Base-by-base conservation (phyloP, 1,140 invertebrate genomes). In the Acyrthosiphon pisum region DNA sequence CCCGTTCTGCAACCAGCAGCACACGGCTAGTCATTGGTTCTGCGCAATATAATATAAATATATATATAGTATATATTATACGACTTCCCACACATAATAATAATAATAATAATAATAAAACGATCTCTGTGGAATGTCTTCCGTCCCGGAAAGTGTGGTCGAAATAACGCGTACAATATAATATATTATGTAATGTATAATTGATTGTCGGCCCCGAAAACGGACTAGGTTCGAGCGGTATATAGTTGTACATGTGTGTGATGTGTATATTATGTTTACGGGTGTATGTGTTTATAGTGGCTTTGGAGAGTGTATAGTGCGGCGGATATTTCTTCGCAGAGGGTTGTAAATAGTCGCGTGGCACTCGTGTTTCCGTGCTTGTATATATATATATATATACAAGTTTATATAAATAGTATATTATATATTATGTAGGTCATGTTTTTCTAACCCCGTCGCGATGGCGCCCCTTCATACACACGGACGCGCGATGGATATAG, bases 371-470 rank as follows among this genome's bases (percentile, higher is more conserved):
- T 87, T 87, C 48, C 30, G 41, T 83, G 30, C 18, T 46, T n/a
- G 2, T 18, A 41, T 44, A 84, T 46, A 44, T 44, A 84, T 46
- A 44, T 44, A 18, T 86, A 30, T 44, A 44, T 44, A 76, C 60
- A 3, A 86, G 81, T 44, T 41, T 41, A 46, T 86, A 26, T 26
- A 86, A 41, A 87, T 46, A 87, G 76, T 87, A 2, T 88, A 53
- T 84, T 30, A 86, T 86, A 68, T 44, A 35, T 11, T 91, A 91
- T 83, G 35, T 91, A 50, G 90, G 90, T 91, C 90, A 46, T 91
- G 90, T 91, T 91, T 91, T 76, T 23, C 90, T 37, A 50, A 41
- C 30, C 46, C 68, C 76, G 90, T 91, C 90, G 76, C n/a, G 90
- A 91, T n/a, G 90, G 90, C 76, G 76, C 90, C 76, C 41, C 6